Percentiles rank a stretch among this genome's conserved stretches.
Evolutionary conservation across 2,113 vertebrate genomes (phyloP).

Genomic region (Vulpes lagopus): DNA sequence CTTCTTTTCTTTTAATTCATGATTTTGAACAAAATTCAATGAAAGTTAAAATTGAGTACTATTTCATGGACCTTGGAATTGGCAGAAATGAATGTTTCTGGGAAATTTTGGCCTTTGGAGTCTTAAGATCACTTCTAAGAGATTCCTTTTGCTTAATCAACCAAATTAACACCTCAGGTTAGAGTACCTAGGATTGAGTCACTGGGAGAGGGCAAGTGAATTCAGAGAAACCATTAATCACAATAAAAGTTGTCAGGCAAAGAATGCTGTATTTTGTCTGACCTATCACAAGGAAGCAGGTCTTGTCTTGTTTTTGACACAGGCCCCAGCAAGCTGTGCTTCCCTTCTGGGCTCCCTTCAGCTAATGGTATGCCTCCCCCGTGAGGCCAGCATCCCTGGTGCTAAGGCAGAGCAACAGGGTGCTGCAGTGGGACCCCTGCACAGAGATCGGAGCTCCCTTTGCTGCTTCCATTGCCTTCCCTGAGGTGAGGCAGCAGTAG

Average conservation of each 20-base stretch:
- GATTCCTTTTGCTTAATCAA: background rate
- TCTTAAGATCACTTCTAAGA: background rate
- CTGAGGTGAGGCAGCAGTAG: too few relatives aligned
- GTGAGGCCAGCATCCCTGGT: rapidly evolving
- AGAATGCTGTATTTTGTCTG: background rate
- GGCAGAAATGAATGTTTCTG: background rate
- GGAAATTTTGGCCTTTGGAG: background rate
- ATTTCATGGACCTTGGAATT: background rate
- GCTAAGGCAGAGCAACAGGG: background rate
- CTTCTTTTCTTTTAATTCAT: constrained; percentile 3
- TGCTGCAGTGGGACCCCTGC: too few relatives aligned
- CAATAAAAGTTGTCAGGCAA: background rate
- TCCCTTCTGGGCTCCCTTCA: background rate
- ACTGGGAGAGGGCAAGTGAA: background rate
- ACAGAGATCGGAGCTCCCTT: background rate
- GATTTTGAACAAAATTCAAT: background rate
- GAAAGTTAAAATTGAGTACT: background rate
- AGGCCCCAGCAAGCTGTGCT: background rate
- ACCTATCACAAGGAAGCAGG: background rate
- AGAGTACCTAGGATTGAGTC: background rate
- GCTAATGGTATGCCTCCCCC: background rate
- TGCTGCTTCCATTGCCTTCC: background rate
- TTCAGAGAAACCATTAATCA: background rate
- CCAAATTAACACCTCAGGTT: background rate
- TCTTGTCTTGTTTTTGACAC: background rate